Conservation (phyloP, 2,113 vertebrate species). For the Chamaetylas fuelleborni region DNA sequence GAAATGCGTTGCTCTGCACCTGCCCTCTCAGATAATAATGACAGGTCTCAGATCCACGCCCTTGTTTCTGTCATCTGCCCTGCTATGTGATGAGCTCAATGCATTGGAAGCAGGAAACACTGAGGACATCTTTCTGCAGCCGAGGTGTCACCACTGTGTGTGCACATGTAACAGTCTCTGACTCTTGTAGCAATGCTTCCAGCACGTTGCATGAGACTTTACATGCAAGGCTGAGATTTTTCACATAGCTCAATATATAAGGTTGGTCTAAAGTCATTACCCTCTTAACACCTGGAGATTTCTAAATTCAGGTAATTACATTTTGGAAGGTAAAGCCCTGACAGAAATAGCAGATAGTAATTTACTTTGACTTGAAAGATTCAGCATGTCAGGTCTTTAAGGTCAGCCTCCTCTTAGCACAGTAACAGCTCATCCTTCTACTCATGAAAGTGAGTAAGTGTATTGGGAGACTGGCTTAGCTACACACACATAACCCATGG, state of each 20-base stretch:
- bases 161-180: background rate
- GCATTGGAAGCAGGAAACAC: slow-evolving; percentile 59
- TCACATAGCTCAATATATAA: background rate
- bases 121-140: background rate
- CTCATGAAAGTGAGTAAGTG: background rate
- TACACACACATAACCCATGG: background rate
- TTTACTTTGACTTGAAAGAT: background rate
- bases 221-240: background rate
- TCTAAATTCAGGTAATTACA: background rate
- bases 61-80: slow-evolving; percentile 44
- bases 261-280: background rate
- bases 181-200: background rate
- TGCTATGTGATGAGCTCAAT: slow-evolving; percentile 59
- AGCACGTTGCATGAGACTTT: background rate
- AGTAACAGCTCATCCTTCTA: background rate
- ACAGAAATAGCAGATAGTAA: background rate
- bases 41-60: slow-evolving; percentile 40
- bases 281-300: background rate
- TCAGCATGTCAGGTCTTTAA: background rate
- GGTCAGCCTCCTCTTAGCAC: background rate
- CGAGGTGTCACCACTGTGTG: background rate
- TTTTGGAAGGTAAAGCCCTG: background rate
- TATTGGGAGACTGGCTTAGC: background rate
- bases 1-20: background rate
- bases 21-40: slow-evolving; percentile 22